These are phyloP conservation scores for Drepana arcuata DNA, from an alignment of 1,140 invertebrate genomes.

Conservation along the genomic window DNA sequence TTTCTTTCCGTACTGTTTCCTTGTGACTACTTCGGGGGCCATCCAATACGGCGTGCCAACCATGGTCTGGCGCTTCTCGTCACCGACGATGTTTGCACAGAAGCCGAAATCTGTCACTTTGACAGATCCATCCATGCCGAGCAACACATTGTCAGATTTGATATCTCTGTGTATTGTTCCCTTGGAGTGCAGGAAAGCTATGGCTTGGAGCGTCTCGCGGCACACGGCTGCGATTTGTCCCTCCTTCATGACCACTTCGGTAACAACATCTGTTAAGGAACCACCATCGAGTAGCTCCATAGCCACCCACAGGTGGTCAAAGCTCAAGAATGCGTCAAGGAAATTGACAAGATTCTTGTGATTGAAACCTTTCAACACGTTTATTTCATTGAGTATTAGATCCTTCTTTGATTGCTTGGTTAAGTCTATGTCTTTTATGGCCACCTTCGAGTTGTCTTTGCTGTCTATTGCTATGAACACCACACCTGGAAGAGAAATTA, in stretches of 20 bases:
- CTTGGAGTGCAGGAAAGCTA: constrained; percentile 92
- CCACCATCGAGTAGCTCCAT: constrained; percentile 98
- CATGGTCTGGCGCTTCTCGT: constrained; percentile 97
- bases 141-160: constrained; percentile 96
- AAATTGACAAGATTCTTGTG: constrained; percentile 99
- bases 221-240: constrained; percentile 97
- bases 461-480: constrained; percentile 93
- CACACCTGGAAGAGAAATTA: constrained; percentile 75
- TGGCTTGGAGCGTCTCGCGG: constrained; percentile 92
- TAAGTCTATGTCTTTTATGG: constrained; percentile 97
- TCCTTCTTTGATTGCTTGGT: constrained; percentile 95
- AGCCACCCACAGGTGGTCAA: constrained; percentile 93
- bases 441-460: constrained; percentile 84
- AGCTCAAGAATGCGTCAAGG: constrained; percentile 90
- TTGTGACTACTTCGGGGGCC: constrained; percentile 92
- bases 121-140: constrained; percentile 96
- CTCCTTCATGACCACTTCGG: constrained; percentile 98
- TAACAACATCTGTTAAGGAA: constrained; percentile 96
- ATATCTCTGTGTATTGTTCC: constrained; percentile 96
- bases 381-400: constrained; percentile 95
- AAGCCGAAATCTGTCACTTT: constrained; percentile 99
- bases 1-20: constrained; percentile 89
- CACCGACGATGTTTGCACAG: constrained; percentile 91
- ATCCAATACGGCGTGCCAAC: constrained; percentile 93
- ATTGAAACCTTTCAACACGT: constrained; percentile 93